Evolutionary conservation across 1,140 invertebrate species (phyloP), one percentile per base, ranked within the genome.

Genomic region (Piezodorus guildinii): DNA sequence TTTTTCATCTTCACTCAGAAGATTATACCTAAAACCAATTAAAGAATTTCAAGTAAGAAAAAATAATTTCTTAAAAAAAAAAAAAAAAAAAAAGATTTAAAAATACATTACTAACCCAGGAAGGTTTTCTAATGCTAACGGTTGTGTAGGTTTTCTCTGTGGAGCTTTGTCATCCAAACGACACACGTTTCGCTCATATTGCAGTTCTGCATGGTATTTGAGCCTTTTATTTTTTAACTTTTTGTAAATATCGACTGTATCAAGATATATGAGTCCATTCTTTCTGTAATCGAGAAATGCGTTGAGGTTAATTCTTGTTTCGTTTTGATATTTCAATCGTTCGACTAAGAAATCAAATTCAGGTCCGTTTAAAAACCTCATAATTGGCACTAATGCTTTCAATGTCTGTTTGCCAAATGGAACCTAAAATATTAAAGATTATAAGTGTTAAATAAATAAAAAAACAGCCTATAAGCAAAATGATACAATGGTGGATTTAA

Each of bases 301-400:
- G 16, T 60, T 45, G n/a, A 66, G 19, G 60, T 62, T 63, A 19
- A 58, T 81, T 63, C 83, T 81, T 5, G 90, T 70, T 71, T 90
- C 84, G 12, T 79, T 80, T 71, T 82, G 84, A 71, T 82, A 79
- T 71, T 83, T 81, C 14, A 92, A 69, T 0, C 85, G 82, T 73
- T 93, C 90, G 70, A 91, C 77, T 8, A 91, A 78, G 62, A 81
- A 80, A 73, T 91, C 87, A 75, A 89, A 90, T 56, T 89, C 81
- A 43, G 84, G 74, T 2, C 87, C 86, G 6, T 77, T 76, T 60
- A 86, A 77, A 14, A 93, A 79, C 68, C 87, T 86, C 81, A 86
- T 84, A 65, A 90, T 87, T 17, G 80, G 74, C 0, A 84, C 68
- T 21, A 93, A 72, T 64, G 80, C 79, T 65, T 88, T 86, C 60